Evolutionary conservation across 2,113 vertebrate genomes (phyloP), one percentile per base, ranked within the genome.

Genomic region (Triplophysa dalaica): DNA sequence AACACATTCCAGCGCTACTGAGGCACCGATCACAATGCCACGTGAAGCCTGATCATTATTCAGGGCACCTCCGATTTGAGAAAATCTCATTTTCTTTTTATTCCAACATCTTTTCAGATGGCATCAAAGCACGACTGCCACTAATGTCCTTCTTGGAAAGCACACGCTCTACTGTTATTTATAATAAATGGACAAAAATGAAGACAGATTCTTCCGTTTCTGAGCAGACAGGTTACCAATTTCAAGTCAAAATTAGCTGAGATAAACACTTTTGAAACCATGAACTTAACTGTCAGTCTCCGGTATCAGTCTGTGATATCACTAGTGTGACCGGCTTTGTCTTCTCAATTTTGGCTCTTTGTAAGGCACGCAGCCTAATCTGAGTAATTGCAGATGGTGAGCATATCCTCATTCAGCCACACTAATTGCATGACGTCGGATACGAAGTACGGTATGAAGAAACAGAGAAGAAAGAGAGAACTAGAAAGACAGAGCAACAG

Each of bases 321-420:
- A 60, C 70, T 60, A 8, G 38, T 22, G 19, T 21, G 54, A 58
- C 54, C 19, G 56, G 58, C n/a, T 61, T 74, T 0, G 1, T 24
- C 11, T 19, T 41, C 8, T 12, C 29, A 58, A 43, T 60, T 73
- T 61, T 74, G 41, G 21, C 33, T 67, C 58, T 83, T 73, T 79
- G 75, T 84, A 41, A 70, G 41, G 9, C 60, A 75, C 21, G 14
- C 14, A 74, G 33, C 69, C 21, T 79, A 76, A 83, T 85, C 78
- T 67, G 70, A 65, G 52, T 81, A 83, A 85, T 80, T 85, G 78
- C 84, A 77, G 84, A 79, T 77, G 81, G 81, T 26, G 61, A 83
- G 75, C 73, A 72, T 41, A 64, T 74, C 70, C 79, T 80, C 68
- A 79, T 85, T 83, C 81, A 78, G 78, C 50, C 63, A 70, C 48